Evolutionary conservation across 2,888 invertebrate species (phyloP).

Genomic region (Lasioglossum lativentre): DNA sequence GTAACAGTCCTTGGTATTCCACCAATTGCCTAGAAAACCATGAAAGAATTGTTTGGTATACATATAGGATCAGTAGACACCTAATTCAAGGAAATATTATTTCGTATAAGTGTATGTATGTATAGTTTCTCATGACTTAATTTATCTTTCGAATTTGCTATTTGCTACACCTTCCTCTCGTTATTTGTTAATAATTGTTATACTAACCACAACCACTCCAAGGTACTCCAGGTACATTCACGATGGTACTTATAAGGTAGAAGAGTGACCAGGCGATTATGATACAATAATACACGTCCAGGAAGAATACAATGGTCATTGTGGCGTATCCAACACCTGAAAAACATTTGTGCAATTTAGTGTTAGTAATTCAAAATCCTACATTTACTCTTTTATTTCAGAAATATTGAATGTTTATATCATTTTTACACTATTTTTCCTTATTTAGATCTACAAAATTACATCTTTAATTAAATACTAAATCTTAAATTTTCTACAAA

Average conservation of each 20-base stretch:
- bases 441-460: too few species aligned
- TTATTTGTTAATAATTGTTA: not conserved
- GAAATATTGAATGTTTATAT: not conserved
- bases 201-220: constrained; percentile 88
- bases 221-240: constrained; percentile 86
- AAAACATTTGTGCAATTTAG: too few species aligned
- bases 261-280: constrained; percentile 92
- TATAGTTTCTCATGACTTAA: too few species aligned
- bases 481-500: not conserved
- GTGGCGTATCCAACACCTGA: constrained; percentile 91
- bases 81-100: not conserved
- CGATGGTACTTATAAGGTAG: constrained; percentile 88
- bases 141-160: not conserved
- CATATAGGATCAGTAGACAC: too few species aligned
- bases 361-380: too few species aligned
- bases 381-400: too few species aligned
- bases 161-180: not conserved
- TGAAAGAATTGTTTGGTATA: not conserved
- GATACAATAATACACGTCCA: constrained; percentile 91
- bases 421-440: not conserved
- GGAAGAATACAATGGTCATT: constrained; percentile 91
- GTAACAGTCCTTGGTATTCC: constrained; percentile 88
- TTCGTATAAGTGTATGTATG: too few species aligned
- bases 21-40: constrained; percentile 86
- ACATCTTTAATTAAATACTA: too few species aligned